Evolutionary conservation across 2,113 vertebrate species (phyloP).

Genomic region (Eublepharis macularius): DNA sequence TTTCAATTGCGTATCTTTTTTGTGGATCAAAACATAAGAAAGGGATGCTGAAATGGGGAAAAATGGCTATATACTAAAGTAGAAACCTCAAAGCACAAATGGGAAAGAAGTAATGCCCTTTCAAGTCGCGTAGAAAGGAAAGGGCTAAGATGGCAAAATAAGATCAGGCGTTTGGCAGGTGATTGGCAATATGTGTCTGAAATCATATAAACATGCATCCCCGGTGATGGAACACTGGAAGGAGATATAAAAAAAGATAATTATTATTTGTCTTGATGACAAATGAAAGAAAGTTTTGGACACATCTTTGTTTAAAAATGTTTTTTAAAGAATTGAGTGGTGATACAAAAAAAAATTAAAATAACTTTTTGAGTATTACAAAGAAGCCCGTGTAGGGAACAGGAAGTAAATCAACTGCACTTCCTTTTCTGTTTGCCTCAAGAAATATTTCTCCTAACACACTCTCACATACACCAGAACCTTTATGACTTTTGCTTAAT

Average conservation of each 20-base stretch:
- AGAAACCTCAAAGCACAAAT: neutral
- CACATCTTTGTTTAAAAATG: no score
- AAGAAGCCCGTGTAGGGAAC: neutral
- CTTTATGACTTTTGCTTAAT: no score
- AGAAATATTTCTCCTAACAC: no score
- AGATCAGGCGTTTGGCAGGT: accelerated
- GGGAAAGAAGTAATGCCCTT: neutral
- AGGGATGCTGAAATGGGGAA: neutral
- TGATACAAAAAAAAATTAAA: neutral
- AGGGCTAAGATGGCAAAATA: neutral
- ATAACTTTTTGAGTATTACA: neutral
- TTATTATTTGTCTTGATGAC: neutral
- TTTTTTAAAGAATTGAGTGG: neutral
- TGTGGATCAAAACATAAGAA: conserved; percentile 15
- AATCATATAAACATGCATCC: accelerated
- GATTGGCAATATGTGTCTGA: neutral
- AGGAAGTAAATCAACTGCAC: no score
- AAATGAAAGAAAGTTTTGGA: neutral
- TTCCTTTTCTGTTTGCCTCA: no score
- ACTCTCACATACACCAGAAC: no score
- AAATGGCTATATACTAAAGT: accelerated
- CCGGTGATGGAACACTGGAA: neutral
- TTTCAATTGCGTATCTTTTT: neutral
- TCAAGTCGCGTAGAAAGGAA: neutral
- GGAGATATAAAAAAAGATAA: neutral